These are phyloP conservation scores for Pollicipes pollicipes DNA, from an alignment of 1,140 invertebrate species.

Conservation along the genomic window DNA sequence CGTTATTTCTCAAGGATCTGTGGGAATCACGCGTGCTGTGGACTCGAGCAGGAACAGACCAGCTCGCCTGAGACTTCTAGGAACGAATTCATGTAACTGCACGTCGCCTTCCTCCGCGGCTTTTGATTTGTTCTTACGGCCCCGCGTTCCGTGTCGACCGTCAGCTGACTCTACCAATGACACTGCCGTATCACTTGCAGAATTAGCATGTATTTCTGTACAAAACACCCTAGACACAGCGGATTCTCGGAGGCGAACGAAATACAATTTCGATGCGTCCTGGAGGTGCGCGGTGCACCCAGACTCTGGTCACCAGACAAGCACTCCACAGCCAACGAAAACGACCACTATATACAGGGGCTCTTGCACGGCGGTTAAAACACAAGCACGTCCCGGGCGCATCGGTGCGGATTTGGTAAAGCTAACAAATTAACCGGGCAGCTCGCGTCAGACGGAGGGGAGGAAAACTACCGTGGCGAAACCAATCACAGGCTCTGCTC, in stretches of 20 bases:
- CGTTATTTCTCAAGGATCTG: too few species aligned
- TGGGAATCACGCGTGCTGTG: too few species aligned
- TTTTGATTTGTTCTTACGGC: too few species aligned
- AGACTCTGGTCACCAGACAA: not conserved
- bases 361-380: not conserved
- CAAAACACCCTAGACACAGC: conserved; percentile 1
- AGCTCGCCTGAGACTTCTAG: too few species aligned
- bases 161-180: not conserved
- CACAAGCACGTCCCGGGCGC: not conserved
- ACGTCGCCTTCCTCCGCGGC: too few species aligned
- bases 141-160: too few species aligned
- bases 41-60: too few species aligned
- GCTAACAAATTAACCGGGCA: not conserved
- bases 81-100: too few species aligned
- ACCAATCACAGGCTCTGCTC: not conserved
- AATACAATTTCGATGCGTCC: not conserved
- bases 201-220: conserved; percentile 2
- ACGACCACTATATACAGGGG: not conserved
- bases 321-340: conserved; percentile 1
- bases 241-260: not conserved
- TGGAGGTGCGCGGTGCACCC: not conserved
- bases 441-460: not conserved
- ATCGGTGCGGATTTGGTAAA: not conserved
- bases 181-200: not conserved
- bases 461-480: not conserved